Evolutionary conservation across 2,888 invertebrate species (phyloP), one percentile per base, ranked within the genome.

Genomic region (Macrosiphum euphorbiae): DNA sequence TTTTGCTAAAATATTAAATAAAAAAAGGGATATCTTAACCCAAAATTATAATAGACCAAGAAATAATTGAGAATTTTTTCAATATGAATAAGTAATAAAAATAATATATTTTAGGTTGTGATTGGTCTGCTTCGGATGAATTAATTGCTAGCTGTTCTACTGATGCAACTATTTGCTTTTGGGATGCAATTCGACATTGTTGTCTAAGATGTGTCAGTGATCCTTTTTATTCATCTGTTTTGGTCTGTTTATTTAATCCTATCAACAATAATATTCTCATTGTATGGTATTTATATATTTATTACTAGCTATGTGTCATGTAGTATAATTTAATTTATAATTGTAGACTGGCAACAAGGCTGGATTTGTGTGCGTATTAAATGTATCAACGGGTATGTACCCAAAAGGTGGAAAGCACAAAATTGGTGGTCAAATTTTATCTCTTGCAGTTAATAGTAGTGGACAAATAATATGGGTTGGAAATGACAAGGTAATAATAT

Each of bases 101-200:
- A 28, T 44, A 41, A 67, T 90, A 28, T 28, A 13, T 95, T 95
- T 94, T 95, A 96, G 98, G 97, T 93, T 97, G 98, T 96, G 98
- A 98, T 95, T 98, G 98, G 98, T 98, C 98, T 0, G 97, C 97
- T 35, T 97, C 98, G 55, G 98, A 98, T 96, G 98, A 98, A 96
- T 96, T 98, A 95, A 96, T 98, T 94, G 97, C 98, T 94, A 98
- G 98, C 88, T 97, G 97, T 94, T 98, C 97, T 3, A 95, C 97
- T 95, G 98, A 98, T 96, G 97, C 97, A 26, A 97, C 97, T 52
- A 96, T 98, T 91, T 96, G 97, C 95, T 96, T 98, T 94, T 98
- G 98, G 98, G 97, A 97, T 95, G 96, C 97, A 95, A 95, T 95
- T 26, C 95, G 95, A 85, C 95, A 96, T 11, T 95, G 95, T 86